phyloP scores from a whole-genome alignment of 2,113 vertebrate genomes.

The Mus pahari region DNA sequence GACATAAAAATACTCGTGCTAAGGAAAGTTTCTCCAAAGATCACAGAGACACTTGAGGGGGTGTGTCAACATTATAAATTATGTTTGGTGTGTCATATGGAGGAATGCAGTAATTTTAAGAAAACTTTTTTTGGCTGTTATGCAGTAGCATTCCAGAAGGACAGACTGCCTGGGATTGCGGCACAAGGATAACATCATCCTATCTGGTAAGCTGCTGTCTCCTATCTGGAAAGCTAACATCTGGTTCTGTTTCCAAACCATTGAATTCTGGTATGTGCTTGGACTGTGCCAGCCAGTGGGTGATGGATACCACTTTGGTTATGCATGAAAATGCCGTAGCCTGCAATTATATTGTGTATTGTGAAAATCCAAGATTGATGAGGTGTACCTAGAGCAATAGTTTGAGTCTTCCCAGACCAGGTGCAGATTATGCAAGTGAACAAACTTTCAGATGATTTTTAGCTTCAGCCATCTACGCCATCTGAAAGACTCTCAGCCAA shows the following conservation, averaged over 20 bases:
- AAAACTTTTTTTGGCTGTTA: constrained; percentile 8
- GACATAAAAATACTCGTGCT: background rate
- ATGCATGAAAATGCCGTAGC: constrained; percentile 55
- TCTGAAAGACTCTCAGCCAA: constrained; percentile 51
- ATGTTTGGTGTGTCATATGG: background rate
- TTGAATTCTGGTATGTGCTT: constrained; percentile 70
- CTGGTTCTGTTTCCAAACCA: constrained; percentile 78
- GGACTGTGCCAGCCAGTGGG: constrained; percentile 52
- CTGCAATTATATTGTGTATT: constrained; percentile 71
- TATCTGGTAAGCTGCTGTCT: constrained; percentile 56
- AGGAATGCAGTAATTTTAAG: background rate
- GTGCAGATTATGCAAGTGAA: constrained; percentile 53
- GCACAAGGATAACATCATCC: background rate
- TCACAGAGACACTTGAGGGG: constrained; percentile 17
- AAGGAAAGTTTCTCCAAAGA: constrained; percentile 11
- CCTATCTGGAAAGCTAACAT: constrained; percentile 59
- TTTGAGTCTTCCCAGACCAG: constrained; percentile 65
- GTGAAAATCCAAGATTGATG: constrained; percentile 76
- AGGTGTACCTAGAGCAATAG: constrained; percentile 59
- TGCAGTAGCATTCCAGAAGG: constrained; percentile 32
- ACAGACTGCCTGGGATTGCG: constrained; percentile 1
- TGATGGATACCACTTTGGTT: constrained; percentile 73
- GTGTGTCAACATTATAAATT: background rate
- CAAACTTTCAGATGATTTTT: constrained; percentile 61
- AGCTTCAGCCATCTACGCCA: constrained; percentile 28